Evolutionary conservation across 2,888 invertebrate species (phyloP).

Genomic region (Protophormia terraenovae): DNA sequence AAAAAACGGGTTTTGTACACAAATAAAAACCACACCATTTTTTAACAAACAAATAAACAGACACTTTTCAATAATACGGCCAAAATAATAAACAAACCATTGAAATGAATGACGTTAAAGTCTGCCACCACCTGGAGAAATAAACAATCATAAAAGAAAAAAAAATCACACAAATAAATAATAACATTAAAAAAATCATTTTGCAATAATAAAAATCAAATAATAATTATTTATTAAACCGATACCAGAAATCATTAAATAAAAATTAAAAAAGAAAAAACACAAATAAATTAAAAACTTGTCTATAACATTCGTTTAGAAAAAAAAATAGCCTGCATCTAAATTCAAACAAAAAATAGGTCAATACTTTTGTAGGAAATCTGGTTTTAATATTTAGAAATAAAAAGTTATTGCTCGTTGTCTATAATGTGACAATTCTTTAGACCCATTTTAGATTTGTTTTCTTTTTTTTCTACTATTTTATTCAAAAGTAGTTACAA

Average conservation of each 20-base stretch:
- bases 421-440: constrained; percentile 49
- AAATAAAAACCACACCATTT: not conserved
- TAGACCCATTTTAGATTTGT: constrained; percentile 34
- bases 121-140: constrained; percentile 48
- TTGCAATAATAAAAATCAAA: constrained; percentile 61
- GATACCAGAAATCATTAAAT: constrained; percentile 28
- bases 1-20: constrained; percentile 13
- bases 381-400: constrained; percentile 40
- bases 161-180: constrained; percentile 16
- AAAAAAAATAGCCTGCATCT: not conserved
- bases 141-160: not conserved
- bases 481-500: not conserved
- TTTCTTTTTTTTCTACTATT: not conserved
- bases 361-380: constrained; percentile 34
- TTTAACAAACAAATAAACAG: not conserved
- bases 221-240: constrained; percentile 58
- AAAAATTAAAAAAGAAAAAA: not conserved
- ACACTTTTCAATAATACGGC: constrained; percentile 14
- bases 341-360: constrained; percentile 39
- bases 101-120: no score
- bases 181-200: constrained; percentile 48
- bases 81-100: constrained; percentile 21
- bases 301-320: not conserved
- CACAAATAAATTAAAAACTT: not conserved
- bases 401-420: constrained; percentile 46